Evolutionary conservation across 2,113 vertebrate species (phyloP), one percentile per base, ranked within the genome.

Genomic region (Centropus bengalensis): DNA sequence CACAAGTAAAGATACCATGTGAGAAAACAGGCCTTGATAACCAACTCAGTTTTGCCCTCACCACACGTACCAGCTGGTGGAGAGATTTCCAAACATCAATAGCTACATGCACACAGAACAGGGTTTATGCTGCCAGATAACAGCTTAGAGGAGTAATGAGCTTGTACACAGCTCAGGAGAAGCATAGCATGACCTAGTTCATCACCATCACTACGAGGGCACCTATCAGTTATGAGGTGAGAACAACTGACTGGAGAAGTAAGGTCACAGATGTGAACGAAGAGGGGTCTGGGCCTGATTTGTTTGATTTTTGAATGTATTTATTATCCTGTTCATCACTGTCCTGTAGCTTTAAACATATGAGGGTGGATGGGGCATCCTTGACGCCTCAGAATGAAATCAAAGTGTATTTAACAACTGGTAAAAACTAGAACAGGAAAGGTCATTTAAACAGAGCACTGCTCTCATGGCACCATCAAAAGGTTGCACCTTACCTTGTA

Each of bases 401-500:
- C 20, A 17, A 77, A 63, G 19, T 6, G 1, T 19, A 59, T 71
- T 91, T 84, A 64, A 84, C 33, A 67, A 40, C 17, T 38, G 64
- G 27, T 7, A 12, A 78, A 93, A 88, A 56, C 7, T 6, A 19
- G 15, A 89, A 38, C 4, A 69, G n/a, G 28, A 58, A 79, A 60
- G 40, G 24, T 55, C 13, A 45, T 51, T 92, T 49, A 52, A 14
- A 42, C 30, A 70, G 68, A 66, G 10, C 1, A 10, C 22, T 6
- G 26, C 8, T 24, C 12, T 8, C 19, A 59, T 10, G 40, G 49
- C 42, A 71, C 20, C 49, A 68, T 13, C 24, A 26, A 38, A 52
- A 32, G 20, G 15, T 1, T 21, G 27, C 9, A n/a, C 62, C 70
- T 97, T 96, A 99, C 99, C 98, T 99, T 99, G 97, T 99, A 99